These are phyloP conservation scores for Formica exsecta DNA, from an alignment of 1,140 invertebrate genomes.

Conservation along the genomic window DNA sequence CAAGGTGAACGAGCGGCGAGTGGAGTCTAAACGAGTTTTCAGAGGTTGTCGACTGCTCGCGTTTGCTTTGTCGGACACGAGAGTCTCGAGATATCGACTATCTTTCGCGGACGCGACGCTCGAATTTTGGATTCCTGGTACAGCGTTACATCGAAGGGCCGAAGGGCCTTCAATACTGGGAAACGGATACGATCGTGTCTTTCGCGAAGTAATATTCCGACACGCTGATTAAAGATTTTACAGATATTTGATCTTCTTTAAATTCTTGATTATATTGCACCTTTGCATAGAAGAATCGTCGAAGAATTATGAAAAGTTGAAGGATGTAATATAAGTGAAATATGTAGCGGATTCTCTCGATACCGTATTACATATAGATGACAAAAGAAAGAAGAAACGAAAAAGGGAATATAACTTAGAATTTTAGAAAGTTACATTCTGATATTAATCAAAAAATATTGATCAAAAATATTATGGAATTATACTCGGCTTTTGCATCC, in stretches of 20 bases:
- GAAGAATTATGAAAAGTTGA: background rate
- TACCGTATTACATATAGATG: background rate
- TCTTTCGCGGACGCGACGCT: constrained; percentile 27
- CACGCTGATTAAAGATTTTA: background rate
- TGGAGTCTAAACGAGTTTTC: constrained; percentile 69
- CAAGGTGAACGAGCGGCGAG: constrained; percentile 17
- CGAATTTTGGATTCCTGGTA: constrained; percentile 62
- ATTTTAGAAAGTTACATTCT: background rate
- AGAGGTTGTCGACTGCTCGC: constrained; percentile 5
- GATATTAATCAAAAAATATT: background rate
- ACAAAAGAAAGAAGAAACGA: background rate
- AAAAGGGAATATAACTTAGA: background rate
- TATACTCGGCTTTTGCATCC: constrained; percentile 5
- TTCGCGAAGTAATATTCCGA: background rate
- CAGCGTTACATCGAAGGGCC: constrained; percentile 43
- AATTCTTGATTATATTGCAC: background rate
- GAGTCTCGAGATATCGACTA: constrained; percentile 32
- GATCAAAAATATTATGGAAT: background rate
- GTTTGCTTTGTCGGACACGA: background rate
- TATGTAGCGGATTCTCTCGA: background rate
- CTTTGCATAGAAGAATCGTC: background rate
- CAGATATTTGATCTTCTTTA: background rate
- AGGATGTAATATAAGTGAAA: background rate
- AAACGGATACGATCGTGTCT: background rate
- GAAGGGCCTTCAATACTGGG: constrained; percentile 10